A percentile compares a stretch with the other conserved stretches of the same genome.
phyloP scores from a whole-genome alignment of 23 tunicate species.

The Clavelina lepadiformis region DNA sequence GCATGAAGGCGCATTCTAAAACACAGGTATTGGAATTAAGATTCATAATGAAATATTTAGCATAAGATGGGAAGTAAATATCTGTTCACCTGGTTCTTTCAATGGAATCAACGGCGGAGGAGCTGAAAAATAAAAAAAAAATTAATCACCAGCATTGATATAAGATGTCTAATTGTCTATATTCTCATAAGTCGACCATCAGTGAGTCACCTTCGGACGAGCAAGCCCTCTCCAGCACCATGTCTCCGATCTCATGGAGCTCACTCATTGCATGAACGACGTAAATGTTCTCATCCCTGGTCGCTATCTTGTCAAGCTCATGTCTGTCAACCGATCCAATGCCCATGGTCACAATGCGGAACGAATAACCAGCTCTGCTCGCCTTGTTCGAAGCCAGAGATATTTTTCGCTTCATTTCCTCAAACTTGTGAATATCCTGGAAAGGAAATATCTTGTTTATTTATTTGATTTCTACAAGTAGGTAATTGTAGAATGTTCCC shows the following conservation, averaged over 20 bases:
- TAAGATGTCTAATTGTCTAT: too few relatives aligned
- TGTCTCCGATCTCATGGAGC: background rate
- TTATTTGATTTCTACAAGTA: too few relatives aligned
- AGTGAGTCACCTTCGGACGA: background rate
- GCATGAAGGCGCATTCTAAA: constrained; percentile 43
- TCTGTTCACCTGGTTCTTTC: background rate
- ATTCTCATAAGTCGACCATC: too few relatives aligned
- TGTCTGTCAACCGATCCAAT: constrained; percentile 23
- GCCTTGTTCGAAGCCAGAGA: background rate
- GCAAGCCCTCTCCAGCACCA: constrained; percentile 3
- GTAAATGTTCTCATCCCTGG: constrained; percentile 11
- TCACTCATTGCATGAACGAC: constrained; percentile 4
- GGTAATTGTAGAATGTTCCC: too few relatives aligned
- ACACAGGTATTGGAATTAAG: background rate
- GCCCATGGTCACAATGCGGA: constrained; percentile 24
- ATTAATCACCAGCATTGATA: too few relatives aligned
- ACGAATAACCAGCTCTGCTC: background rate
- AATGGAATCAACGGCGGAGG: background rate
- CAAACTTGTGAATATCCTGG: constrained; percentile 7
- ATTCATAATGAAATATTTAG: background rate
- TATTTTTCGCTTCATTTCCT: constrained; percentile 6
- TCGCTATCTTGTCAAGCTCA: constrained; percentile 7
- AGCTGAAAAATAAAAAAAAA: too few relatives aligned
- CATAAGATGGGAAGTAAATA: background rate
- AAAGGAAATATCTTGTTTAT: background rate